These are phyloP conservation scores for Chiloscyllium plagiosum DNA, from an alignment of 2,113 vertebrate species.

Conservation along the genomic window DNA sequence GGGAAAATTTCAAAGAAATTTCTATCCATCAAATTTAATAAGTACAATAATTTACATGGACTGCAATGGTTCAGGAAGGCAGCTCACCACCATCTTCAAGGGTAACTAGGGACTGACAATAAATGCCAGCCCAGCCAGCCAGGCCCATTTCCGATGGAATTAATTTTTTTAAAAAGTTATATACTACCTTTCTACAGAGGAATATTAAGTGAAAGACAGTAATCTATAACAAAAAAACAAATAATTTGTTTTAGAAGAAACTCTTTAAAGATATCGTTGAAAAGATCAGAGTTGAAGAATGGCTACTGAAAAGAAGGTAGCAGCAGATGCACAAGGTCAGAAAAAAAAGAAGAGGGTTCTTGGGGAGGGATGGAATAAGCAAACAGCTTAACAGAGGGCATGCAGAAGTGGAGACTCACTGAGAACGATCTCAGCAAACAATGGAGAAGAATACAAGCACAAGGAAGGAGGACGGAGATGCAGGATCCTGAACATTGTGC, in stretches of 20 bases:
- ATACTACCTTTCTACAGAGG: too few species aligned
- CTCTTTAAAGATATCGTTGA: not conserved
- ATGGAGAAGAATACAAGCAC: not conserved
- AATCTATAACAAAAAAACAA: not conserved
- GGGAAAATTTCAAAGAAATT: not conserved
- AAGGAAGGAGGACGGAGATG: not conserved
- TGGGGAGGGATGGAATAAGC: too few species aligned
- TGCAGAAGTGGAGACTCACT: not conserved
- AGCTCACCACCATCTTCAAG: too few species aligned
- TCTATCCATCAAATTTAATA: not conserved
- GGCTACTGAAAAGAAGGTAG: not conserved
- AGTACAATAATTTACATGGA: not conserved
- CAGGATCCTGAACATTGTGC: too few species aligned
- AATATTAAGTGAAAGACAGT: not conserved
- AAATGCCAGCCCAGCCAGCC: too few species aligned
- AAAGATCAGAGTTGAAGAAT: not conserved
- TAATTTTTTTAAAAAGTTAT: too few species aligned
- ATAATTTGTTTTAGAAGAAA: not conserved
- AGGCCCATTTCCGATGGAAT: too few species aligned
- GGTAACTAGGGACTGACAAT: too few species aligned
- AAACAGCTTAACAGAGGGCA: not conserved
- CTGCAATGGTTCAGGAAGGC: too few species aligned
- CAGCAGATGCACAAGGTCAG: too few species aligned
- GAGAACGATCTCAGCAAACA: not conserved
- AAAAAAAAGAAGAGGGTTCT: too few species aligned